Base-by-base conservation (phyloP, 2,113 vertebrate species). In the Salvelinus alpinus region DNA sequence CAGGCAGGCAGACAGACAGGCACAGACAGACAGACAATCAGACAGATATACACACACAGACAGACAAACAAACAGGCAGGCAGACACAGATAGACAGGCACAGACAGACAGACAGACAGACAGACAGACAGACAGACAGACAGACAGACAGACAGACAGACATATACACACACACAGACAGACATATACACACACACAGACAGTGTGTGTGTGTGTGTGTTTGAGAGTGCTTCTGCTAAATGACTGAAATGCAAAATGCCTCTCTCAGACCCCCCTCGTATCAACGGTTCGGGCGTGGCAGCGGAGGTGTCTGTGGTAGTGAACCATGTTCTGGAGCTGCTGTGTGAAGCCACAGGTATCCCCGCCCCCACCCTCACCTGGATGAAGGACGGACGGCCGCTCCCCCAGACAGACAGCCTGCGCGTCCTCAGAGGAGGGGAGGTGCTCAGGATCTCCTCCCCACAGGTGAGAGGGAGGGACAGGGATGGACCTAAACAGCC, bases 301-400 rank as follows among this genome's bases (percentile, higher is more conserved):
- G 87, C 85, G 78, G 96, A 99, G 77, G 85, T 96, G 13, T 95
- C 96, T 31, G 96, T 97, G 76, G 78, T 99, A 22, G 80, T 95
- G 44, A 95, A 96, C 90, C 94, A 95, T 14, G 92, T 91, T 12
- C 88, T 99, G 72, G 95, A 99, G 81, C 94, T 99, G 20, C 80
- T 80, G 47, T 99, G 98, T 81, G 73, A 93, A 64, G 93, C 94
- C 54, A 93, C 93, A 69, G 98, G 98, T 47, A 93, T 96, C 76
- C 98, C 98, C 14, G 25, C 85, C 3, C 97, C 98, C 62, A 93
- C 93, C 82, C 87, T 98, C 71, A 96, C 95, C 2, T 99, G 97
- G 98, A 91, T 99, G 92, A 99, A 96, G 88, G 97, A 99, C 74
- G 98, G 97, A 6, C 93, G 94, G 5, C 95, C 94, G 0, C 91